These are phyloP conservation scores for Belgica antarctica DNA, from an alignment of 2,888 invertebrate genomes.

Conservation along the genomic window DNA sequence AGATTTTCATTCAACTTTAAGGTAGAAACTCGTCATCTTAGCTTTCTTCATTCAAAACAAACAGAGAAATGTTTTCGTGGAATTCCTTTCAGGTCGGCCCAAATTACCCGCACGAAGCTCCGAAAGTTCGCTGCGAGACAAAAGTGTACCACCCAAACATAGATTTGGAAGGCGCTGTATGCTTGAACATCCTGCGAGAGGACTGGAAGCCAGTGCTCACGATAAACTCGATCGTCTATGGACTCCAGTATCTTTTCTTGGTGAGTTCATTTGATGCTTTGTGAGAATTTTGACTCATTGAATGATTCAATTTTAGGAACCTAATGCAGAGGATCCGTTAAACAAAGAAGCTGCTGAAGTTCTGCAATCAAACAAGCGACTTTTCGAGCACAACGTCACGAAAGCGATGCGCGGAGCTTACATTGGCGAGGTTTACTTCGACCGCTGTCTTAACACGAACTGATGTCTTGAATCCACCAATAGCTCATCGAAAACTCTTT, in stretches of 20 bases:
- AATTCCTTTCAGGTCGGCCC: conserved; percentile 71
- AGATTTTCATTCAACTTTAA: conserved; percentile 95
- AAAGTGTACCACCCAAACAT: conserved; percentile 98
- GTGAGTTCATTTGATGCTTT: conserved; percentile 61
- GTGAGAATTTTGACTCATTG: not conserved
- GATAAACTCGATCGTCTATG: conserved; percentile 96
- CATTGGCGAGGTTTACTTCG: conserved; percentile 91
- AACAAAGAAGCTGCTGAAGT: conserved; percentile 99
- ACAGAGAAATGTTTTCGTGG: not conserved
- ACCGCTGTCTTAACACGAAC: conserved; percentile 77
- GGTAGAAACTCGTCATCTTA: no score
- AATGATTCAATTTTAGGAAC: conserved; percentile 68
- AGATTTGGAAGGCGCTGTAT: conserved; percentile 96
- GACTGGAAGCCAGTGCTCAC: conserved; percentile 99
- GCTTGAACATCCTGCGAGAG: conserved; percentile 94
- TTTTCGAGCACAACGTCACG: conserved; percentile 94
- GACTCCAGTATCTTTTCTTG: conserved; percentile 94
- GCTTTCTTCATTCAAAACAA: not conserved
- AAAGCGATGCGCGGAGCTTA: conserved; percentile 96
- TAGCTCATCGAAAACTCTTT: conserved; percentile 47
- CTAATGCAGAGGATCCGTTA: conserved; percentile 96
- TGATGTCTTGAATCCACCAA: conserved; percentile 50
- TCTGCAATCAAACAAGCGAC: conserved; percentile 85
- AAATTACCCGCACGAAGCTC: conserved; percentile 97
- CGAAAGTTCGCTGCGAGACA: conserved; percentile 97